These are phyloP conservation scores for Yasuhikotakia modesta DNA, from an alignment of 2,797 vertebrate species.

Conservation along the genomic window DNA sequence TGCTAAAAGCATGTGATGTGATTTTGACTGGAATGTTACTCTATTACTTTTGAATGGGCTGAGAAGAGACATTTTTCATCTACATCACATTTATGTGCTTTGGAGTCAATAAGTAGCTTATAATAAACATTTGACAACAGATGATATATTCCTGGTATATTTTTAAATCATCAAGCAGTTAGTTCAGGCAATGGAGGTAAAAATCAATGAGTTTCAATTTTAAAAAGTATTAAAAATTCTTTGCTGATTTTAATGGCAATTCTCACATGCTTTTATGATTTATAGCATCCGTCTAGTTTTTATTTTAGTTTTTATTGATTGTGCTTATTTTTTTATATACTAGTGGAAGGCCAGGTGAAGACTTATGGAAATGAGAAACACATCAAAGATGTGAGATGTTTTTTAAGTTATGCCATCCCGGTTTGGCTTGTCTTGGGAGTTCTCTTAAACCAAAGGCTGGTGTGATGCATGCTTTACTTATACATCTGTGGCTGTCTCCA, in stretches of 20 bases:
- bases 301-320: constrained; percentile 29
- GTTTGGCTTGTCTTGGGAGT: constrained; percentile 2
- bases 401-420: not conserved
- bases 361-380: constrained; percentile 34
- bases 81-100: not conserved
- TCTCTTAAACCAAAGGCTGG: not conserved
- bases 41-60: not conserved
- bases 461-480: not conserved
- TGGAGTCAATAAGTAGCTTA: constrained; percentile 2
- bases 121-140: not conserved
- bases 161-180: not conserved
- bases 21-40: not conserved
- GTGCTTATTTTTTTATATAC: constrained; percentile 35
- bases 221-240: not conserved
- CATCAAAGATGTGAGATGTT: constrained; percentile 6
- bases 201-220: not conserved
- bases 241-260: not conserved
- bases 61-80: not conserved
- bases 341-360: constrained; percentile 14
- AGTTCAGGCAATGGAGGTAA: not conserved
- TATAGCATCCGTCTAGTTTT: constrained; percentile 11
- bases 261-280: not conserved
- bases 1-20: not conserved
- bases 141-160: constrained; percentile 7
- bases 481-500: not conserved